Base-by-base conservation (phyloP, 2,888 invertebrate genomes). In the Sialis fuliginosa region DNA sequence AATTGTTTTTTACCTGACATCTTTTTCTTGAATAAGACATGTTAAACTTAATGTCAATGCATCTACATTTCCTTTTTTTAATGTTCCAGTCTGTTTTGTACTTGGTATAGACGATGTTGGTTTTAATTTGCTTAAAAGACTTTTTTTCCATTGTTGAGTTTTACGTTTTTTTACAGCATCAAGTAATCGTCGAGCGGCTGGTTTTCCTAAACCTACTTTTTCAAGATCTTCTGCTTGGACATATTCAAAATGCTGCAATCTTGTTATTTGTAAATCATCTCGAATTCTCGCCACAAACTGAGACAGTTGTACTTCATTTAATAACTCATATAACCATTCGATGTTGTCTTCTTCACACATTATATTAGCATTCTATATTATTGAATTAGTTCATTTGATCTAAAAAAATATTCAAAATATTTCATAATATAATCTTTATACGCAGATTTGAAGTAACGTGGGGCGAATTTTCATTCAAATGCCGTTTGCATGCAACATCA, bases 191-290 rank as follows among this genome's bases (percentile, higher is more conserved):
- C 95, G 72, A 4, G 90, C 81, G 4, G 92, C 96, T 46, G 96
- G 96, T 62, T 88, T 89, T 44, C 93, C 90, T 60, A 97, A 75
- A 2, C 96, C 96, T 60, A 95, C 86, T 59, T 87, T 86, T 60
- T 93, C 93, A 59, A 97, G 71, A 66, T 97, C 96, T 55, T 93
- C 92, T 0, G 86, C 70, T 58, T 87, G 87, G n/a, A 97, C 96
- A 74, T 88, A 92, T 58, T 96, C 93, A 63, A 98, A 98, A 67
- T 98, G 98, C 46, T 91, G 83, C 57, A 96, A 66, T 50, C 91
- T 74, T 34, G 96, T 91, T 48, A 95, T 80, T 75, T 88, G 74
- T 52, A 93, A 72, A 61, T 95, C 90, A 71, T 96, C 93, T 52
- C 90, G 74, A 48, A 96, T 84, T 51, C 88, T 77, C 46, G 82